Conservation (phyloP, 2,113 vertebrate genomes). For the Ciconia maguari region DNA sequence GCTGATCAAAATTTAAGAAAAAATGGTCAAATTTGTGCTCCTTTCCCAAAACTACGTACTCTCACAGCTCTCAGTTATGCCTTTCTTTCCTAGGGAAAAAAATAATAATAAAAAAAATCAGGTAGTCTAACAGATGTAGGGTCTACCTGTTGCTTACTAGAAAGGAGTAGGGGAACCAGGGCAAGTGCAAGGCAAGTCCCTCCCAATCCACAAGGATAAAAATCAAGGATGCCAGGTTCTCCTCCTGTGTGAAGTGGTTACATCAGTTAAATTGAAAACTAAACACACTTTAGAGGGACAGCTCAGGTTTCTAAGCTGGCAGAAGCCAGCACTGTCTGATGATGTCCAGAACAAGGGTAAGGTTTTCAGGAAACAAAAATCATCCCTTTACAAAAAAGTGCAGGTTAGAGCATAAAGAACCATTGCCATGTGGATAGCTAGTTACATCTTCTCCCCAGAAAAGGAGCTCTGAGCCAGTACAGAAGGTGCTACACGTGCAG, state of each 20-base stretch:
- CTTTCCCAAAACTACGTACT: neutral
- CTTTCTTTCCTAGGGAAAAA: constrained; percentile 11
- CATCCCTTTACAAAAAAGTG: constrained; percentile 29
- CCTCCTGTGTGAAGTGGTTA: neutral
- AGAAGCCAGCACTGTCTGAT: neutral
- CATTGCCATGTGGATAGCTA: neutral
- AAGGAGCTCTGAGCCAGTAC: constrained; percentile 8
- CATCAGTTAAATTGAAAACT: neutral
- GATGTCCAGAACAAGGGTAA: neutral
- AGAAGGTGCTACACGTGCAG: constrained; percentile 51
- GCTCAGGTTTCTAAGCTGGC: neutral
- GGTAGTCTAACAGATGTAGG: neutral
- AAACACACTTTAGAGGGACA: neutral
- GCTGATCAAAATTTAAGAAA: neutral
- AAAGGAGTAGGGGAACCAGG: neutral
- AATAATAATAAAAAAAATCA: neutral
- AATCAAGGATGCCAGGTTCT: neutral
- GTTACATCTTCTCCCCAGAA: neutral
- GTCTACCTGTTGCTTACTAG: neutral
- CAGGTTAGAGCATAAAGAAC: constrained; percentile 4
- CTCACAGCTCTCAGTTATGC: constrained; percentile 15
- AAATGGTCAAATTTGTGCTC: constrained; percentile 23
- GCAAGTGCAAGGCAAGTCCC: constrained; percentile 27
- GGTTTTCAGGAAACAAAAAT: neutral
- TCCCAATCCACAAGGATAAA: neutral